These are phyloP conservation scores for Aix galericulata DNA, from an alignment of 2,113 vertebrate species.

Conservation along the genomic window DNA sequence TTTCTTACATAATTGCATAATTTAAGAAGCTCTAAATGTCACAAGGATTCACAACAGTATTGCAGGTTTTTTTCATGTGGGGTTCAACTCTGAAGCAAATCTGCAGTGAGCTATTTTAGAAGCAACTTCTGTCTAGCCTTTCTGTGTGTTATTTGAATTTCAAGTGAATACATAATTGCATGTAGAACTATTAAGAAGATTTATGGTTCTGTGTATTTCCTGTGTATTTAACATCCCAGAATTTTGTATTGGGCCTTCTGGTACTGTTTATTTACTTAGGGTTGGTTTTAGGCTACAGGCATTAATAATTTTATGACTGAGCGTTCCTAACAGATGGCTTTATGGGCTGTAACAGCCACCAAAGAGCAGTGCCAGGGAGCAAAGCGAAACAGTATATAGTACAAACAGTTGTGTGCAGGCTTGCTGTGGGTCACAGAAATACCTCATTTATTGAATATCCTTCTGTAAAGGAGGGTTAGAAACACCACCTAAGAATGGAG, in stretches of 20 bases:
- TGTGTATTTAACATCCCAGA: constrained; percentile 46
- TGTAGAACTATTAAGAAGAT: constrained; percentile 28
- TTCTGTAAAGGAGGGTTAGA: constrained; percentile 12
- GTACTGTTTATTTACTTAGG: constrained; percentile 67
- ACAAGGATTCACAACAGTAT: neutral
- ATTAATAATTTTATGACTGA: constrained; percentile 66
- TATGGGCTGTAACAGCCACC: constrained; percentile 55
- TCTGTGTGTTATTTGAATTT: constrained; percentile 6
- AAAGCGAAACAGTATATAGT: constrained; percentile 57
- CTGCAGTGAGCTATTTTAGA: neutral
- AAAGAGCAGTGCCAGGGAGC: constrained; percentile 51
- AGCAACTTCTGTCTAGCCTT: constrained; percentile 18
- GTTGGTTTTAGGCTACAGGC: constrained; percentile 50
- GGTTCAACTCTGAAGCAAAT: neutral
- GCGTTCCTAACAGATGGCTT: constrained; percentile 63
- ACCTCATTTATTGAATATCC: constrained; percentile 30
- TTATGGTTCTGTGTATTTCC: constrained; percentile 39
- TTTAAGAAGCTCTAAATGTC: neutral
- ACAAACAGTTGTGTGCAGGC: constrained; percentile 38
- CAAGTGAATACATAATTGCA: constrained; percentile 47
- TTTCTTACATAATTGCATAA: neutral
- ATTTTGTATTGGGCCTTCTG: constrained; percentile 56
- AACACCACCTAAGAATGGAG: constrained; percentile 19
- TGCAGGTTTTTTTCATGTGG: neutral
- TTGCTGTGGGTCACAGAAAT: constrained; percentile 49